These are phyloP conservation scores for Arctopsyche grandis DNA, from an alignment of 1,140 invertebrate species.

Conservation along the genomic window DNA sequence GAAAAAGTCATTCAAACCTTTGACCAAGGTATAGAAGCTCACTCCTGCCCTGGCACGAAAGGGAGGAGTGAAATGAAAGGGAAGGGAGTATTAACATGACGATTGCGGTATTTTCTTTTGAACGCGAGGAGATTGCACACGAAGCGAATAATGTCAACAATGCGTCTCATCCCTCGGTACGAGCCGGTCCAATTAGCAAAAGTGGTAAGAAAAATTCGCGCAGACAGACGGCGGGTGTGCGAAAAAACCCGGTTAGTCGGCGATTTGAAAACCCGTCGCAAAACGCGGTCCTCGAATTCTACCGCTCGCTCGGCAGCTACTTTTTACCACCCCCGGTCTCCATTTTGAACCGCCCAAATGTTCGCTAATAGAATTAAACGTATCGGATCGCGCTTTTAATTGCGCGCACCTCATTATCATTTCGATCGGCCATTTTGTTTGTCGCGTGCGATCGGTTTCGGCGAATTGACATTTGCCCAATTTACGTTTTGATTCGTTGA, in stretches of 20 bases:
- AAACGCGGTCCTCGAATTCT: neutral
- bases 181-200: slow-evolving; percentile 25
- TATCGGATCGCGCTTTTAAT: no score
- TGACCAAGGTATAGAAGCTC: no score
- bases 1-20: no score
- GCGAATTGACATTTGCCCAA: no score
- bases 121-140: neutral
- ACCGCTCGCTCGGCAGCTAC: neutral
- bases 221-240: neutral
- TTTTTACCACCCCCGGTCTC: neutral
- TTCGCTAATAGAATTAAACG: no score
- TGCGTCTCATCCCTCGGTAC: slow-evolving; percentile 8
- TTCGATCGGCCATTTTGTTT: no score
- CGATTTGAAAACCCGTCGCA: neutral
- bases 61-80: neutral
- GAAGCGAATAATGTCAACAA: slow-evolving; percentile 8
- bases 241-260: neutral
- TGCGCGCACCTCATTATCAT: no score
- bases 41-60: no score
- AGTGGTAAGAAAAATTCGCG: slow-evolving; percentile 26
- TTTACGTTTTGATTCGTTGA: no score
- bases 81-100: neutral
- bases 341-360: neutral
- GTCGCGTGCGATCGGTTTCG: no score
- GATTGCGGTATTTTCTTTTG: neutral